Conservation (phyloP, 2,113 vertebrate genomes). For the Larimichthys polyactis region DNA sequence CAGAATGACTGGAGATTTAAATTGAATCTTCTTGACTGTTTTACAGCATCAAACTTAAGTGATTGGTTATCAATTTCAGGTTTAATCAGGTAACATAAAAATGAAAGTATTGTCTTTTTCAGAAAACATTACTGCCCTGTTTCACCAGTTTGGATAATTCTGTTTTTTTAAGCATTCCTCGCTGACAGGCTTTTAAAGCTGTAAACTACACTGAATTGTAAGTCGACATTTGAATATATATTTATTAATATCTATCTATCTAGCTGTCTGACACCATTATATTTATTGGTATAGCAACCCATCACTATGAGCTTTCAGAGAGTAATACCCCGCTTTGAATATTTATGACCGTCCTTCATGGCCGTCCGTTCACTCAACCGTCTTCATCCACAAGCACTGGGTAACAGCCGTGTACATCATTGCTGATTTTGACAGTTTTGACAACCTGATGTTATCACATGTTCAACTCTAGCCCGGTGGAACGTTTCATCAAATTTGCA, state of each 20-base stretch:
- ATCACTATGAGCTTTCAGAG: no score
- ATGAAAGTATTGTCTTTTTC: not conserved
- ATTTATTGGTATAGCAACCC: not conserved
- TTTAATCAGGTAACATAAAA: not conserved
- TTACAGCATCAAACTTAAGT: not conserved
- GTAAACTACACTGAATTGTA: not conserved
- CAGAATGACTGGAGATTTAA: not conserved
- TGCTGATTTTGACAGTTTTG: not conserved
- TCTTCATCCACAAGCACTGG: not conserved
- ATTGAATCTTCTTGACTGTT: not conserved
- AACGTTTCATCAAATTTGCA: not conserved
- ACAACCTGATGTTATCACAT: not conserved
- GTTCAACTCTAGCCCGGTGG: not conserved
- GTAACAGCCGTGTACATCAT: not conserved
- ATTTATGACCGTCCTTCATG: not conserved
- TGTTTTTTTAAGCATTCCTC: not conserved
- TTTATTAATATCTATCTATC: slow-evolving; percentile 1
- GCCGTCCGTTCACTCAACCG: not conserved
- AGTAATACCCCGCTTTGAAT: no score
- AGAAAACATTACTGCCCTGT: not conserved
- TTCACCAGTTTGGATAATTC: not conserved
- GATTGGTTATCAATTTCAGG: not conserved
- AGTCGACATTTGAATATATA: slow-evolving; percentile 8
- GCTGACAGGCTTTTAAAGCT: slow-evolving; percentile 24
- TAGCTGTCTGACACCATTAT: not conserved